Evolutionary conservation across 2,888 invertebrate species (phyloP).

Genomic region (Timandra comae): DNA sequence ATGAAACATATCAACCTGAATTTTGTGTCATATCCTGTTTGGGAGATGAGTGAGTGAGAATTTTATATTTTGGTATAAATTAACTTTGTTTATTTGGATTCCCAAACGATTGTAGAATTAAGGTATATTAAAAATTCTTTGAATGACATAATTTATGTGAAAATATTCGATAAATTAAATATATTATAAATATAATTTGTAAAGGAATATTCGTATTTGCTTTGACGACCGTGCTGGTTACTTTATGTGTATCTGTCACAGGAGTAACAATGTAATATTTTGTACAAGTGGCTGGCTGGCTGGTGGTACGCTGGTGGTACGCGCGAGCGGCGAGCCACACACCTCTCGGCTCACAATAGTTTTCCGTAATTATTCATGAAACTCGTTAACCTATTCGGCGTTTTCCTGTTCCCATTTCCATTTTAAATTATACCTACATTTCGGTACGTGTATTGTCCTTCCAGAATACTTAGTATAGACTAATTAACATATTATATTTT

Average conservation of each 20-base stretch:
- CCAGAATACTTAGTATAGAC: conserved; percentile 32
- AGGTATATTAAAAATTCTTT: not conserved
- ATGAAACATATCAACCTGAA: conserved; percentile 60
- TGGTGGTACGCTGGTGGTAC: too few species aligned
- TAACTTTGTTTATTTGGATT: conserved; percentile 21
- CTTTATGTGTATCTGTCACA: too few species aligned
- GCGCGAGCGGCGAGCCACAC: not conserved
- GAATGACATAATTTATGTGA: too few species aligned
- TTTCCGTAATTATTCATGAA: conserved; percentile 40
- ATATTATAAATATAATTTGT: too few species aligned
- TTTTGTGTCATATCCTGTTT: conserved; percentile 47
- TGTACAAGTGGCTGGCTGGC: too few species aligned
- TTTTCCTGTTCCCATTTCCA: conserved; percentile 38
- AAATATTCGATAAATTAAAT: too few species aligned
- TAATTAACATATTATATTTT: conserved; percentile 31
- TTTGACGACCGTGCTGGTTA: too few species aligned
- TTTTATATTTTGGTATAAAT: conserved; percentile 43
- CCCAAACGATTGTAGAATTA: not conserved
- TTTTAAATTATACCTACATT: conserved; percentile 39
- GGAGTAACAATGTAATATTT: too few species aligned
- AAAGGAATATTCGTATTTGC: too few species aligned
- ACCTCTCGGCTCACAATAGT: conserved; percentile 34
- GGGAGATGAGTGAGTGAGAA: conserved; percentile 41
- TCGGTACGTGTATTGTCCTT: conserved; percentile 36
- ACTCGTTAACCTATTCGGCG: conserved; percentile 35